Conservation (phyloP, 2,797 vertebrate genomes). For the Sphenopsis melanotis region DNA sequence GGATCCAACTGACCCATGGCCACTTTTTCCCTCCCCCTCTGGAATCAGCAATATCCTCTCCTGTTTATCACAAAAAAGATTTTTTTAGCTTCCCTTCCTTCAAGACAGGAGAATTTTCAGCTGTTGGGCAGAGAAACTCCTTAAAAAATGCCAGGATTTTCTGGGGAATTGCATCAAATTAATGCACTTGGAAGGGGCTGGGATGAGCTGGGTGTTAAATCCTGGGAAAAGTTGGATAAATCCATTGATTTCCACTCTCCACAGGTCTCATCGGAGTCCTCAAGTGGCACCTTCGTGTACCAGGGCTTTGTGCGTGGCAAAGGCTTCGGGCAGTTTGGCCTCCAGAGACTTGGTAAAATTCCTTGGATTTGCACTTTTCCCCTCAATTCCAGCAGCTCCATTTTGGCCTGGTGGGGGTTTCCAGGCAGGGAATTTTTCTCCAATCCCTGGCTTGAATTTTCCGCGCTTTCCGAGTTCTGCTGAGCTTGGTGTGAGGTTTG, state of each 20-base stretch:
- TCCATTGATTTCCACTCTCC: not conserved
- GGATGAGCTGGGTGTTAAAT: not conserved
- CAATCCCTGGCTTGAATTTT: not conserved
- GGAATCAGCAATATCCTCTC: not conserved
- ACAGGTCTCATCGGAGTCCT: slow-evolving; percentile 91
- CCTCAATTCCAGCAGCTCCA: rapidly evolving
- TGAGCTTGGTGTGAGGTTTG: rapidly evolving
- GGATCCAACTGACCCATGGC: not conserved
- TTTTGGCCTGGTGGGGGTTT: not conserved
- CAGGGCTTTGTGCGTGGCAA: slow-evolving; percentile 96
- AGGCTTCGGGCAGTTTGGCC: slow-evolving; percentile 97
- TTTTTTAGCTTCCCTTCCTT: not conserved
- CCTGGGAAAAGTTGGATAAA: not conserved
- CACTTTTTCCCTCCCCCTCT: not conserved
- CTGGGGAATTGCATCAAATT: not conserved
- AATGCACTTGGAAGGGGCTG: not conserved
- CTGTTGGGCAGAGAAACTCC: not conserved
- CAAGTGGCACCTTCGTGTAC: slow-evolving; percentile 93
- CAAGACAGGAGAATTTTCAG: not conserved
- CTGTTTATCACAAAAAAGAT: not conserved
- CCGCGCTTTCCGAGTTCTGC: rapidly evolving
- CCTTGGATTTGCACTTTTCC: rapidly evolving
- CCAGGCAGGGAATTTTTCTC: not conserved
- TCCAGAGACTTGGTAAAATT: slow-evolving; percentile 92
- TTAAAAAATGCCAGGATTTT: rapidly evolving